A percentile compares a stretch with the other conserved stretches of the same genome.
Conservation (phyloP, 2,113 vertebrate species). For the Heterochromis multidens region DNA sequence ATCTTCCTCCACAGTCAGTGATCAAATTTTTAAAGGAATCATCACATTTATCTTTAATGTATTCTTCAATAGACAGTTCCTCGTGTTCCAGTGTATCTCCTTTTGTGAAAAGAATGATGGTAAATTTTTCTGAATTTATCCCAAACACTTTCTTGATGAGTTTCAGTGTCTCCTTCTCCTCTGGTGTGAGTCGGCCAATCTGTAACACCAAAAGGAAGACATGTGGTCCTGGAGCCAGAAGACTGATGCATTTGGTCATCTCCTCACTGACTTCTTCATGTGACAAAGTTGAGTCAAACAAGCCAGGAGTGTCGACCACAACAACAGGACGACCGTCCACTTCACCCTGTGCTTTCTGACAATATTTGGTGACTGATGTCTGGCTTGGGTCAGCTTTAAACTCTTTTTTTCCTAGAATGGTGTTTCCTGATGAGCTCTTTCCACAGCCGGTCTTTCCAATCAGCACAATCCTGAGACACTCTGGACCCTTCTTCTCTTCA, state of each 20-base stretch:
- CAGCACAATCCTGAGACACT: fast-evolving
- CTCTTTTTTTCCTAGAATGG: neutral
- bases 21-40: neutral
- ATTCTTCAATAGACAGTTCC: fast-evolving
- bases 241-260: fast-evolving
- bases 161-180: neutral
- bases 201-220: neutral
- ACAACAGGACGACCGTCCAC: neutral
- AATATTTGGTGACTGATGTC: fast-evolving
- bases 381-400: fast-evolving
- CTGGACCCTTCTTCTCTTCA: fast-evolving
- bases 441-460: neutral
- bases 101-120: neutral
- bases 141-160: neutral
- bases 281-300: neutral
- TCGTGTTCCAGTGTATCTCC: neutral
- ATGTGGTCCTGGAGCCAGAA: neutral
- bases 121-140: fast-evolving
- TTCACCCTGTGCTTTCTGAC: fast-evolving
- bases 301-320: neutral
- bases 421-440: neutral
- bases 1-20: neutral
- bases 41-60: fast-evolving
- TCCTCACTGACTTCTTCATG: neutral
- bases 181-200: fast-evolving